Percentiles rank a stretch among this genome's conserved stretches.
Evolutionary conservation across 2,888 invertebrate species (phyloP).

Genomic region (Blera fallax): DNA sequence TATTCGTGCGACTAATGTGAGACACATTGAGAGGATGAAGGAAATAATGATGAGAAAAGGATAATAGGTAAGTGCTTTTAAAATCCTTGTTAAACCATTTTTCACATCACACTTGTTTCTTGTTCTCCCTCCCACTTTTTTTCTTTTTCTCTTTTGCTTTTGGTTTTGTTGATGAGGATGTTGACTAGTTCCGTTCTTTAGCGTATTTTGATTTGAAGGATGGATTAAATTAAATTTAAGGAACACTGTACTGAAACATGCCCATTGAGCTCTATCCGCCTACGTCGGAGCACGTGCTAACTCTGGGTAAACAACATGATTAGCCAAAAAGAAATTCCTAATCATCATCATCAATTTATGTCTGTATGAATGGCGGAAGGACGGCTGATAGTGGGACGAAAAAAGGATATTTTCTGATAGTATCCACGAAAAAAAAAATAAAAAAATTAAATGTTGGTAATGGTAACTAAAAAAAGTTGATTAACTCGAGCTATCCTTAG

Average conservation of each 20-base stretch:
- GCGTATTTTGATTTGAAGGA: neutral
- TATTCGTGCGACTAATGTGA: conserved; percentile 59
- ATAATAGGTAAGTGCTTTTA: conserved; percentile 55
- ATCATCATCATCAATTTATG: conserved; percentile 2
- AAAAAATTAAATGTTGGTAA: too few species aligned
- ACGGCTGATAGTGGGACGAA: neutral
- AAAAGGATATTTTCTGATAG: too few species aligned
- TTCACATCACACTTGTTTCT: conserved; percentile 10
- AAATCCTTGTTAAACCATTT: conserved; percentile 62
- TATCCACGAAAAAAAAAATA: neutral
- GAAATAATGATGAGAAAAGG: conserved; percentile 57
- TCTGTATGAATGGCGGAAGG: neutral
- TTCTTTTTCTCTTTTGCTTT: neutral
- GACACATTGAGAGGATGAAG: conserved; percentile 23
- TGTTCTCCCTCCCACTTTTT: neutral
- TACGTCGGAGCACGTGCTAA: neutral
- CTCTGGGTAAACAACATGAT: neutral
- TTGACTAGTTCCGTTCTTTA: neutral
- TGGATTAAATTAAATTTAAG: neutral
- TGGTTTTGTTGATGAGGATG: neutral
- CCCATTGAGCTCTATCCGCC: neutral
- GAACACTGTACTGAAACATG: neutral
- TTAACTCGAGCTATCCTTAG: too few species aligned
- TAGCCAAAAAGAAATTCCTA: neutral
- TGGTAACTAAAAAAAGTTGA: too few species aligned